Conservation (phyloP, 2,113 vertebrate genomes). For the Okapia johnstoni region DNA sequence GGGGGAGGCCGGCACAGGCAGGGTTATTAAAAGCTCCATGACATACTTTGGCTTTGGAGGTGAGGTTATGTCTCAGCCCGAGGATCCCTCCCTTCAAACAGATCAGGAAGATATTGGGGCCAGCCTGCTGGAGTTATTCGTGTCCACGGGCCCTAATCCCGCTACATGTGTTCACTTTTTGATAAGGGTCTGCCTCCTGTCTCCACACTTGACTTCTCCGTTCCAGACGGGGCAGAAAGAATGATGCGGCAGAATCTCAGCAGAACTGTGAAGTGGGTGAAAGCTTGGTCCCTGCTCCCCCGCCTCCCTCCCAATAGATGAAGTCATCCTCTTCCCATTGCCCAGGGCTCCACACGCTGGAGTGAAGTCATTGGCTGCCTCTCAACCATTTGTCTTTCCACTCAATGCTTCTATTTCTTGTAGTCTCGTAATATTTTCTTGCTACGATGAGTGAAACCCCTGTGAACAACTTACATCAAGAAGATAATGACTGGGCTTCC, state of each 20-base stretch:
- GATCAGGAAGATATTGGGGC: conserved; percentile 10
- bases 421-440: neutral
- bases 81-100: conserved; percentile 42
- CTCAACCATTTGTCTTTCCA: neutral
- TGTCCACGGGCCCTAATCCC: conserved; percentile 58
- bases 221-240: conserved; percentile 13
- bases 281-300: neutral
- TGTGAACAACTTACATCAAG: neutral
- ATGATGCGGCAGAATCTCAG: neutral
- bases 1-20: conserved; percentile 63
- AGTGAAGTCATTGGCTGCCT: neutral
- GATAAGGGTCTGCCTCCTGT: conserved; percentile 52
- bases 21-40: conserved; percentile 75
- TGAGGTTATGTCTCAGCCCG: conserved; percentile 74
- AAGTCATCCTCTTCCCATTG: too few relatives aligned
- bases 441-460: neutral
- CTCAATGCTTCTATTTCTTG: neutral
- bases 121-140: conserved; percentile 57
- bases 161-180: conserved; percentile 57
- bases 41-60: conserved; percentile 70
- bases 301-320: neutral
- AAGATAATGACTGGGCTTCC: neutral
- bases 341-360: neutral
- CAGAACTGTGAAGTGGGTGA: neutral
- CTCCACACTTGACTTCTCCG: conserved; percentile 24